These are phyloP conservation scores for Bufo bufo DNA, from an alignment of 2,113 vertebrate species.

Conservation along the genomic window DNA sequence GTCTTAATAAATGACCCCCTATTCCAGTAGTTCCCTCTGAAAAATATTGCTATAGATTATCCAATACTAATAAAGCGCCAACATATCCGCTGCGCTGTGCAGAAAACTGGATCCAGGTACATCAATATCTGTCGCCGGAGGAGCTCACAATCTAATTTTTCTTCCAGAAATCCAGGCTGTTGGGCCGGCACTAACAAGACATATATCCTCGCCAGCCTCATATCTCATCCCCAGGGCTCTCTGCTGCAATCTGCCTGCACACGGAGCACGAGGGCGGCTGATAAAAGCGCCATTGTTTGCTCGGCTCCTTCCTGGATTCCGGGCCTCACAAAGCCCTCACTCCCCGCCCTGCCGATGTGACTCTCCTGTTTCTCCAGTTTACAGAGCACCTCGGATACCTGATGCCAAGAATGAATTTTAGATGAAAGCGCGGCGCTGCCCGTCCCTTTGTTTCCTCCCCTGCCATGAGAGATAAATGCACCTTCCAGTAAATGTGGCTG, in stretches of 20 bases:
- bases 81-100: neutral
- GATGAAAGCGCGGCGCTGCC: slow-evolving; percentile 2
- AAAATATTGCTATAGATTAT: no score
- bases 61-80: neutral
- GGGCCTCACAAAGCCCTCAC: slow-evolving; percentile 20
- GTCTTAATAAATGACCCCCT: neutral
- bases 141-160: neutral
- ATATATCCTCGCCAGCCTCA: neutral
- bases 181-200: no score
- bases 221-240: neutral
- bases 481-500: neutral
- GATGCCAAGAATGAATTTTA: slow-evolving; percentile 42
- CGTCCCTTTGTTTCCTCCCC: slow-evolving; percentile 31
- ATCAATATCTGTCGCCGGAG: neutral
- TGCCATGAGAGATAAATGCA: neutral
- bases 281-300: slow-evolving; percentile 47
- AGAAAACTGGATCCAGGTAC: neutral
- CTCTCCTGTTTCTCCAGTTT: neutral
- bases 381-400: slow-evolving; percentile 41
- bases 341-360: neutral
- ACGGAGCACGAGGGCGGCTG: neutral
- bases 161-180: neutral
- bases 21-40: neutral
- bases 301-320: slow-evolving; percentile 12
- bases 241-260: slow-evolving; percentile 19